Percentiles rank a stretch among this genome's conserved stretches.
Conservation (phyloP, 1,140 invertebrate species). For the Caerostris extrusa region DNA sequence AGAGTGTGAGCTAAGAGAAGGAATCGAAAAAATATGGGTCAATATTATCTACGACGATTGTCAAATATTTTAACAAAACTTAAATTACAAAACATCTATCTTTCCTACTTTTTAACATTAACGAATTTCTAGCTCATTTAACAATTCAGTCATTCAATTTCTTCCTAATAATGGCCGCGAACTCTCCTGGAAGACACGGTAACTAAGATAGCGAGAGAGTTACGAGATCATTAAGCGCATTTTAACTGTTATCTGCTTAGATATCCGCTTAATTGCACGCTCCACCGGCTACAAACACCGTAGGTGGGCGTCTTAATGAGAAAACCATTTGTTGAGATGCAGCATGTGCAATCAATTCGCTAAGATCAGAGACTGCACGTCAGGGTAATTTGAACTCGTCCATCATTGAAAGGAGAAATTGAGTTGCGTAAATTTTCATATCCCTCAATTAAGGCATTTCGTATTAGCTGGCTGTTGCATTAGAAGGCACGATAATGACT, state of each 20-base stretch:
- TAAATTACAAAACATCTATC: too few relatives aligned
- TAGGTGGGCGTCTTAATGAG: background rate
- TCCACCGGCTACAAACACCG: background rate
- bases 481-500: too few relatives aligned
- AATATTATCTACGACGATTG: too few relatives aligned
- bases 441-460: background rate
- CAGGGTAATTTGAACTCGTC: background rate
- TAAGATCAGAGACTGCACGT: background rate
- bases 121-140: background rate
- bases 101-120: background rate
- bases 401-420: background rate
- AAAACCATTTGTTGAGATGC: background rate
- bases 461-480: too few relatives aligned
- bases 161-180: background rate
- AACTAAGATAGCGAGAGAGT: background rate
- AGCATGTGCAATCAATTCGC: background rate
- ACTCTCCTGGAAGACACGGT: background rate
- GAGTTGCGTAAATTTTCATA: background rate
- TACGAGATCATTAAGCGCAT: constrained; percentile 1
- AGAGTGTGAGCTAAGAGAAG: too few relatives aligned
- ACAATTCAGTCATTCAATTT: background rate
- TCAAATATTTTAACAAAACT: too few relatives aligned
- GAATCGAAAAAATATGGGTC: too few relatives aligned
- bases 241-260: background rate
- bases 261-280: background rate